A percentile compares a stretch with the other conserved stretches of the same genome.
Conservation (phyloP, 1,140 invertebrate genomes). For the Drosophila kurseongensis region DNA sequence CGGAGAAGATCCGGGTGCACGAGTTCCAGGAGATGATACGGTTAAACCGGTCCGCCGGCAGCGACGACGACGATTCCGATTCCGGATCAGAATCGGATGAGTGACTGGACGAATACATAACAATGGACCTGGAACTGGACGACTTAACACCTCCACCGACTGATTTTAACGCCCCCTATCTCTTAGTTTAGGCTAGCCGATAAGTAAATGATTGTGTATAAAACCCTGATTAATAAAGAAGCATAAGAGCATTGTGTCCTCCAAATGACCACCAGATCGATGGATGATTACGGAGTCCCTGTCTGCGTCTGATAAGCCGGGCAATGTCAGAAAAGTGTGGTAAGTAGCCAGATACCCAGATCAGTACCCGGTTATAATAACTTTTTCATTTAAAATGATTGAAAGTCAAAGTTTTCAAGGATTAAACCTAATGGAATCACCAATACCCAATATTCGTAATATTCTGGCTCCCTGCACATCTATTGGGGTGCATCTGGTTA, state of each 20-base stretch:
- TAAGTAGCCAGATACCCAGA: no score
- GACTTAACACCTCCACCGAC: neutral
- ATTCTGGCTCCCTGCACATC: no score
- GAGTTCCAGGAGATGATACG: slow-evolving; percentile 77
- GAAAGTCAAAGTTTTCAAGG: no score
- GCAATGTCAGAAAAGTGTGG: no score
- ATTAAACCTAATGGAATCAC: no score
- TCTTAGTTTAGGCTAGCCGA: slow-evolving; percentile 7
- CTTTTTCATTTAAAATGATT: no score
- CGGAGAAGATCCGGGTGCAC: slow-evolving; percentile 77
- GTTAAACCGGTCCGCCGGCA: slow-evolving; percentile 51
- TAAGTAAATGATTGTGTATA: slow-evolving; percentile 4
- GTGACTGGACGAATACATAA: neutral
- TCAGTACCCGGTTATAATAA: no score
- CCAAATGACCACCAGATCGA: neutral
- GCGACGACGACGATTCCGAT: slow-evolving; percentile 51
- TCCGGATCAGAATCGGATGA: slow-evolving; percentile 35
- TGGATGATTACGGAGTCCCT: neutral
- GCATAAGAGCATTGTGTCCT: neutral
- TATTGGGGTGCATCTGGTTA: no score
- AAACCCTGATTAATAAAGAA: neutral
- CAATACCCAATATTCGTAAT: no score
- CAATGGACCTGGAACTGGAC: neutral
- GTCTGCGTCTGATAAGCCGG: slow-evolving; percentile 3
- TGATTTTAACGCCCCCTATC: slow-evolving; percentile 1